Evolutionary conservation across 1,140 invertebrate genomes (phyloP), one percentile per base, ranked within the genome.

Genomic region (Drosophila prosaltans): DNA sequence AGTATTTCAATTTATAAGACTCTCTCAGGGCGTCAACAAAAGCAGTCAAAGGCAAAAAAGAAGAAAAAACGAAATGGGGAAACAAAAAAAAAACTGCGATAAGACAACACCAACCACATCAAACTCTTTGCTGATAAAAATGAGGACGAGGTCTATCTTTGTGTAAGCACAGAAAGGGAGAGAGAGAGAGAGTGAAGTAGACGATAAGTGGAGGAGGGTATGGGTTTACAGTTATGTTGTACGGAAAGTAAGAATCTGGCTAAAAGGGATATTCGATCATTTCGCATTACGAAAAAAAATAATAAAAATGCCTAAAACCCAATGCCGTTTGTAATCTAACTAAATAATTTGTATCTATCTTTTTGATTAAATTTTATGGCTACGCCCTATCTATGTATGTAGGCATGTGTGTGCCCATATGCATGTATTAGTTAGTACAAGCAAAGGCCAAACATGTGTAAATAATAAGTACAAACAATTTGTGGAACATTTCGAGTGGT

Each of bases 311-410:
- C 61, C 63, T 6, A 63, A 16, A 16, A 54, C 71, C 63, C 81
- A 86, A 83, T 88, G 83, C 48, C 80, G 66, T 61, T 55, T 79
- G 81, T 65, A 68, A 86, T 73, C 83, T 80, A 76, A 86, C 11
- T 70, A 64, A 62, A 61, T 74, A 51, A 51, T 74, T 76, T 71
- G 73, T 59, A 68, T 8, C 55, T 43, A 73, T 60, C 65, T 28
- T 36, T 81, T 81, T 81, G 69, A 82, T 85, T 81, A 82, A 66
- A 45, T 81, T 61, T 74, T 78, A 81, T 67, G 39, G 30, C 45
- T 64, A 51, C 51, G 62, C 72, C 72, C 69, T 45, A 43, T 39
- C 36, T 51, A 66, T 57, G 26, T 68, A 51, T 51, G 21, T 48
- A 8, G 7, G 21, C 24, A 6, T 57, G 16, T 63, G 41, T 26